Conservation (phyloP, 2,113 vertebrate genomes). For the rabbit (Oryctolagus cuniculus) region DNA sequence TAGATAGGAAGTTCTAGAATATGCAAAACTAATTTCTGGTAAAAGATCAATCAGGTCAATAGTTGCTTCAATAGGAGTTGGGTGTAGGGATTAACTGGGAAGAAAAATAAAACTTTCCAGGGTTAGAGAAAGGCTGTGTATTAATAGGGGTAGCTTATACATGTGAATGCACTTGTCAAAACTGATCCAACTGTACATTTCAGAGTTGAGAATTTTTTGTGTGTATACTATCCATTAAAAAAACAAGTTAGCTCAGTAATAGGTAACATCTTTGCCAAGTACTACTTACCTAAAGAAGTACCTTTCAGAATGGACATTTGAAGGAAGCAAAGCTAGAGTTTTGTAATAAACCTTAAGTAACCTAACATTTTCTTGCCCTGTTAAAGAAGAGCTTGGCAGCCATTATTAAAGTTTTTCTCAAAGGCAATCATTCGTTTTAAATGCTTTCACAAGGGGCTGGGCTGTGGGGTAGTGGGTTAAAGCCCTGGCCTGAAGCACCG, state of each 20-base stretch:
- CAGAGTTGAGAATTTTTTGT: not conserved
- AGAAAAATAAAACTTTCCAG: not conserved
- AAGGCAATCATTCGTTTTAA: constrained; percentile 22
- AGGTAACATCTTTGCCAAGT: constrained; percentile 5
- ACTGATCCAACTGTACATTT: not conserved
- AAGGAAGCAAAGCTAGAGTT: constrained; percentile 23
- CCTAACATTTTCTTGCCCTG: not conserved
- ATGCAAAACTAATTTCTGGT: constrained; percentile 22
- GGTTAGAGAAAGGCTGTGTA: not conserved
- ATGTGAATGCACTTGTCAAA: not conserved
- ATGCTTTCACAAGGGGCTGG: not conserved
- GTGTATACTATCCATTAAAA: constrained; percentile 18
- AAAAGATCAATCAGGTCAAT: not conserved
- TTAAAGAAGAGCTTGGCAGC: constrained; percentile 2
- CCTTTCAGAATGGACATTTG: constrained; percentile 22
- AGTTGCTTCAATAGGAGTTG: not conserved
- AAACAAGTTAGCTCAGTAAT: constrained; percentile 26
- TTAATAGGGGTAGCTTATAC: not conserved
- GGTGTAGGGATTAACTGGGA: not conserved
- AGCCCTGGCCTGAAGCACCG: no score
- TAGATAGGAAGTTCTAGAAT: not conserved
- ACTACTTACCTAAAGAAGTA: not conserved
- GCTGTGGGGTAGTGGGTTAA: no score
- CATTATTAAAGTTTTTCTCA: constrained; percentile 11
- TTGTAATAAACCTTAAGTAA: constrained; percentile 44